Percentiles rank a stretch among this genome's conserved stretches.
Evolutionary conservation across 2,113 vertebrate species (phyloP).

Genomic region (Labeo rohita): DNA sequence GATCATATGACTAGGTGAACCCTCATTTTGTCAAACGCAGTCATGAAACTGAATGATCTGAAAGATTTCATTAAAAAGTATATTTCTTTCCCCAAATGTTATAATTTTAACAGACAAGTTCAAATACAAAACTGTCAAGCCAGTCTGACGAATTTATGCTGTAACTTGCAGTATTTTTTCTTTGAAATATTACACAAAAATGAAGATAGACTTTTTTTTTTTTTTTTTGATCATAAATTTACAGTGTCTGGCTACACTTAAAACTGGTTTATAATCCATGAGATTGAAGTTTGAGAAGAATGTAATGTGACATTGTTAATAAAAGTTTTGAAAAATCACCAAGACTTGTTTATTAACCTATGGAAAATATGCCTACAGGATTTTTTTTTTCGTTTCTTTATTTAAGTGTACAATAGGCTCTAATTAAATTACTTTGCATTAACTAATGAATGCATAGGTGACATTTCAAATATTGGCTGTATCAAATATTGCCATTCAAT

Average conservation of each 20-base stretch:
- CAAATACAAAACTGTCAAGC: not conserved
- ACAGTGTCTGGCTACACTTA: constrained; percentile 33
- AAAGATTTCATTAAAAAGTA: not conserved
- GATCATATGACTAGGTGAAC: not conserved
- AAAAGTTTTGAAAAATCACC: constrained; percentile 22
- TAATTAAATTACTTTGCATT: too few species aligned
- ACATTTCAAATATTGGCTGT: not conserved
- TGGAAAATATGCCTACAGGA: not conserved
- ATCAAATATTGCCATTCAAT: not conserved
- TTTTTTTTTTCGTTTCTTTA: too few species aligned
- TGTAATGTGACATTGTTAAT: constrained; percentile 68
- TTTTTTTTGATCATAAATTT: not conserved
- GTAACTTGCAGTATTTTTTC: not conserved
- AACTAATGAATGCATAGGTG: too few species aligned
- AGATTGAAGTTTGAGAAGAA: constrained; percentile 39
- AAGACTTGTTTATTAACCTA: not conserved
- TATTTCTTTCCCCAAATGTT: not conserved
- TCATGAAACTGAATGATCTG: not conserved
- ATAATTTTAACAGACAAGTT: constrained; percentile 1
- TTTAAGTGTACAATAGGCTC: too few species aligned
- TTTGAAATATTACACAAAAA: not conserved
- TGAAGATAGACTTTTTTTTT: not conserved
- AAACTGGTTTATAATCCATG: constrained; percentile 9
- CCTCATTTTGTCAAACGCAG: not conserved
- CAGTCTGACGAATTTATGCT: not conserved